phyloP scores from a whole-genome alignment of 2,113 vertebrate genomes.

The Muntiacus reevesi region DNA sequence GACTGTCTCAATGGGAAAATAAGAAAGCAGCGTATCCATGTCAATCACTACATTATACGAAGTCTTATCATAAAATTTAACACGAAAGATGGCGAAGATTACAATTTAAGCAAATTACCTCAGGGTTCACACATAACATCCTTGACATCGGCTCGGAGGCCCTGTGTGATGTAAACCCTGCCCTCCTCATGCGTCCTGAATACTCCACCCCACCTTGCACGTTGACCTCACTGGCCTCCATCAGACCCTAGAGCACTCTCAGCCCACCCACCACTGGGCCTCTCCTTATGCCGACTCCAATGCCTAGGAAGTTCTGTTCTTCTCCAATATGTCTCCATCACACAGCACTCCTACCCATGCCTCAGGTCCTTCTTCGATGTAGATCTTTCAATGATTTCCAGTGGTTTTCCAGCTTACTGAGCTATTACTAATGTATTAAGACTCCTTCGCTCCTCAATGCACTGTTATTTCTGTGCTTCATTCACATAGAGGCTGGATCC shows the following conservation, averaged over 20 bases:
- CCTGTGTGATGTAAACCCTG: not conserved
- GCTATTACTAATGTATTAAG: not conserved
- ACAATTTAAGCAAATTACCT: not conserved
- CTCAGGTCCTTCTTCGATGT: not conserved
- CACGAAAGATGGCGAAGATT: not conserved
- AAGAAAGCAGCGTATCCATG: not conserved
- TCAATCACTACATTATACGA: not conserved
- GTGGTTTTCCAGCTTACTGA: not conserved
- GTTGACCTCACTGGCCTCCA: not conserved
- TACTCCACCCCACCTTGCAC: not conserved
- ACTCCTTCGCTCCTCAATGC: not conserved
- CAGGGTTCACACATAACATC: not conserved
- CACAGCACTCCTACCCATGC: not conserved
- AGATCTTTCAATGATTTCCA: not conserved
- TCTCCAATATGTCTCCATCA: not conserved
- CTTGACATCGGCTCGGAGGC: not conserved
- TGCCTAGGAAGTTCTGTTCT: not conserved
- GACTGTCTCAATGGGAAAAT: not conserved
- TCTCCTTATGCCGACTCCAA: not conserved
- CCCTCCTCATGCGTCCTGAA: not conserved
- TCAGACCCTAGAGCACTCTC: not conserved
- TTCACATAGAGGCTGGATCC: not conserved
- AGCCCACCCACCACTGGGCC: not conserved
- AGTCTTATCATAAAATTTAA: not conserved
- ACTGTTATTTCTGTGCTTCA: not conserved